Conservation (phyloP, 2,888 invertebrate genomes). For the Elgonia sp. region DNA sequence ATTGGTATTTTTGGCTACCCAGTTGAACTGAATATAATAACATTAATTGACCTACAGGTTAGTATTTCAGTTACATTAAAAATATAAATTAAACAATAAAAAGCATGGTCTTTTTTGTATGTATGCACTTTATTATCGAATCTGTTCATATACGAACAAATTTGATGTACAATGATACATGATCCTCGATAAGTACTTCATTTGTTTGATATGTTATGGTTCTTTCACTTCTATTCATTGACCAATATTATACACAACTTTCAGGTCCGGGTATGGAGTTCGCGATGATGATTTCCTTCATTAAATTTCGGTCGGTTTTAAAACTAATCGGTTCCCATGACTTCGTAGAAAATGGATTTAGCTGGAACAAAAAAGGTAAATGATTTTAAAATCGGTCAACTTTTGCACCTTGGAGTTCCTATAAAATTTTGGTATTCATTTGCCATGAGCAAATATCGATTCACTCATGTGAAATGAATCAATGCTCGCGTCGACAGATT, state of each 20-base stretch:
- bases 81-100: constrained; percentile 10
- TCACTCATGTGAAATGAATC: constrained; percentile 48
- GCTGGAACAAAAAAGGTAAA: constrained; percentile 78
- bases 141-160: constrained; percentile 71
- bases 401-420: neutral
- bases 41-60: constrained; percentile 4
- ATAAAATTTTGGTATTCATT: constrained; percentile 29
- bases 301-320: constrained; percentile 86
- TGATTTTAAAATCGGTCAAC: neutral
- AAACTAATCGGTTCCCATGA: constrained; percentile 87
- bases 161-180: constrained; percentile 71
- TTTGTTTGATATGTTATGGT: constrained; percentile 73
- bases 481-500: constrained; percentile 18
- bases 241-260: constrained; percentile 92
- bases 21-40: neutral
- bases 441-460: constrained; percentile 50
- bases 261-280: constrained; percentile 95
- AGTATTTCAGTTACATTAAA: neutral
- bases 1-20: too few species aligned
- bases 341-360: constrained; percentile 86
- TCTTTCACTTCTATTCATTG: constrained; percentile 61
- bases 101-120: constrained; percentile 33
- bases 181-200: constrained; percentile 65
- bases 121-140: constrained; percentile 72
- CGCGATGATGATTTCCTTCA: constrained; percentile 90